Percentiles rank a stretch among this genome's conserved stretches.
phyloP scores from a whole-genome alignment of 2,888 invertebrate species.

The Petrophora chlorosata region DNA sequence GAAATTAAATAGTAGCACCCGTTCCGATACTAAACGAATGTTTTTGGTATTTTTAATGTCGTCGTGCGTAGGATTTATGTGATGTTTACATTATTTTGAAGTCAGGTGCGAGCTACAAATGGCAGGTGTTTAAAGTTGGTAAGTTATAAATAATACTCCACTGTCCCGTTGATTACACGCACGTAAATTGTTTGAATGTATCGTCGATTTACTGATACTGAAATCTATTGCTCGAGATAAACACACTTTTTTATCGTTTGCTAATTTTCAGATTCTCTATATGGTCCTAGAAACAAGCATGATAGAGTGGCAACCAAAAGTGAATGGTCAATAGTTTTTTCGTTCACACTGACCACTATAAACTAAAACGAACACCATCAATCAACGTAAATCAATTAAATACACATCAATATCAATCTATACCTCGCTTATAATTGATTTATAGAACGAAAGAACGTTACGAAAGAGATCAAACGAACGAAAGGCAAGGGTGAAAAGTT shows the following conservation, averaged over 20 bases:
- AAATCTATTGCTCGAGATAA: neutral
- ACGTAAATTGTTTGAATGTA: constrained; percentile 16
- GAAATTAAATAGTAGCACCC: constrained; percentile 61
- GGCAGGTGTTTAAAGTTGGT: constrained; percentile 32
- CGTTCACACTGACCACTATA: constrained; percentile 4
- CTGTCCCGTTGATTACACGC: constrained; percentile 28
- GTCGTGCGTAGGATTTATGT: constrained; percentile 35
- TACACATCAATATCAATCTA: constrained; percentile 33
- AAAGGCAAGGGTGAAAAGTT: constrained; percentile 40
- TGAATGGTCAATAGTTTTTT: neutral
- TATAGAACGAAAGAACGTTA: constrained; percentile 32
- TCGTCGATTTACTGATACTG: neutral
- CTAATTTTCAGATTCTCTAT: too few species aligned
- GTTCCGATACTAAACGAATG: constrained; percentile 51
- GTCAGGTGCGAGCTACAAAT: constrained; percentile 30
- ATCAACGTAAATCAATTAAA: constrained; percentile 25
- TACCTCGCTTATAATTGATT: constrained; percentile 32
- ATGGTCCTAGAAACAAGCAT: too few species aligned
- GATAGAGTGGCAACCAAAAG: neutral
- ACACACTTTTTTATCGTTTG: too few species aligned
- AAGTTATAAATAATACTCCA: constrained; percentile 23
- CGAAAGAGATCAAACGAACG: constrained; percentile 32
- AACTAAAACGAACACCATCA: constrained; percentile 8
- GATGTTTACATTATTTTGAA: constrained; percentile 33
- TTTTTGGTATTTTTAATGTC: constrained; percentile 43